Conservation (phyloP, 1,140 invertebrate genomes). For the Adoxophyes honmai region DNA sequence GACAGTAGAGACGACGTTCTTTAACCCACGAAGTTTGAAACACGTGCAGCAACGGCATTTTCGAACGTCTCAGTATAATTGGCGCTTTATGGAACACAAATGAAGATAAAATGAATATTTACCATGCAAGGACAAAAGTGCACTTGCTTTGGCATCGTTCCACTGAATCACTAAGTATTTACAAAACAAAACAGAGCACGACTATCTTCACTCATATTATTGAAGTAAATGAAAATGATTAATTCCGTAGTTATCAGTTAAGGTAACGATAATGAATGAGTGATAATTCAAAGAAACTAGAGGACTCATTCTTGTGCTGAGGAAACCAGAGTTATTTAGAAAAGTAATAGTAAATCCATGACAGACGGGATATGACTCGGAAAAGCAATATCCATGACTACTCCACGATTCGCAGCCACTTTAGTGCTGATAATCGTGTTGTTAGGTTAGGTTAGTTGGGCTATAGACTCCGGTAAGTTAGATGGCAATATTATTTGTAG, state of each 20-base stretch:
- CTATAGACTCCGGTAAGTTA: too few species aligned
- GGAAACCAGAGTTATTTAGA: background rate
- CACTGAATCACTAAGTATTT: background rate
- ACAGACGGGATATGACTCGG: too few species aligned
- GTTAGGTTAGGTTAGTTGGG: too few species aligned
- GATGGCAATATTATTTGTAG: too few species aligned
- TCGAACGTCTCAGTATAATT: too few species aligned
- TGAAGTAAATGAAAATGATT: slow-evolving; percentile 4
- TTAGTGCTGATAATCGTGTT: too few species aligned
- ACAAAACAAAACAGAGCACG: background rate
- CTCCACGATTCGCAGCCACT: too few species aligned
- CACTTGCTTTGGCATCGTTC: slow-evolving; percentile 11
- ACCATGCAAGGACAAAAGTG: slow-evolving; percentile 8
- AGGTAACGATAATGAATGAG: slow-evolving; percentile 10
- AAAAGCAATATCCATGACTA: too few species aligned
- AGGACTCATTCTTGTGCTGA: background rate
- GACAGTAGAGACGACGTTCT: too few species aligned
- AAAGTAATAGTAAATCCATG: too few species aligned
- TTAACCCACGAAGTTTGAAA: too few species aligned
- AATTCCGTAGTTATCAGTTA: background rate
- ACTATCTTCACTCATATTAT: slow-evolving; percentile 1
- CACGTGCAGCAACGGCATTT: too few species aligned
- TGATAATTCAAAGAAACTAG: slow-evolving; percentile 7
- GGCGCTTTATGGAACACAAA: background rate
- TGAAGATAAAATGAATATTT: background rate